These are phyloP conservation scores for Subanguina moxae DNA, from an alignment of 1,140 invertebrate species.

Conservation along the genomic window DNA sequence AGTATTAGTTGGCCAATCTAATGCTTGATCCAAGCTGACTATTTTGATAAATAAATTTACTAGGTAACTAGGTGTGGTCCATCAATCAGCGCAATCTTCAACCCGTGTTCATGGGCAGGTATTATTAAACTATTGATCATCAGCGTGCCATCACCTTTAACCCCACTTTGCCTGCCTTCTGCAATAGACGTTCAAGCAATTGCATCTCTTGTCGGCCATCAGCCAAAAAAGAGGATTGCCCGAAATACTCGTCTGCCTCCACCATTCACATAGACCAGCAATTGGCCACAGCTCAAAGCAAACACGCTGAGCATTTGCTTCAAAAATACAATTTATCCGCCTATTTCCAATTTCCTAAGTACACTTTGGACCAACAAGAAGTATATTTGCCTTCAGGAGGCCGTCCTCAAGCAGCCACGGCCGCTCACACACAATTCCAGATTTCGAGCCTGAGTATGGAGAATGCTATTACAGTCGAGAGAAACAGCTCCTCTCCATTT, in stretches of 20 bases:
- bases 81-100: too few relatives aligned
- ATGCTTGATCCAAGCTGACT: too few relatives aligned
- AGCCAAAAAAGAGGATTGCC: neutral
- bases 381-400: neutral
- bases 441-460: neutral
- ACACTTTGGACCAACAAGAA: neutral
- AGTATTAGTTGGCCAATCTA: too few relatives aligned
- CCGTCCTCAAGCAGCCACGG: slow-evolving; percentile 6
- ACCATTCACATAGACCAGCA: slow-evolving; percentile 12
- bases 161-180: too few relatives aligned
- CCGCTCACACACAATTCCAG: neutral
- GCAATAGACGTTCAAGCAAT: too few relatives aligned
- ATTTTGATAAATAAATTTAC: too few relatives aligned
- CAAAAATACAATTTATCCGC: slow-evolving; percentile 21
- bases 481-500: neutral
- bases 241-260: slow-evolving; percentile 30
- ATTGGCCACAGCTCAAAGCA: neutral
- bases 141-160: too few relatives aligned
- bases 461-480: too few relatives aligned
- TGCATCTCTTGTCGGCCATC: too few relatives aligned
- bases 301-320: slow-evolving; percentile 20
- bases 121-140: too few relatives aligned
- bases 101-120: too few relatives aligned
- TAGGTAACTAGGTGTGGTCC: too few relatives aligned
- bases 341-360: neutral